A percentile compares a stretch with the other conserved stretches of the same genome.
Conservation (phyloP, 1,140 invertebrate species). For the Drosophila sp. region DNA sequence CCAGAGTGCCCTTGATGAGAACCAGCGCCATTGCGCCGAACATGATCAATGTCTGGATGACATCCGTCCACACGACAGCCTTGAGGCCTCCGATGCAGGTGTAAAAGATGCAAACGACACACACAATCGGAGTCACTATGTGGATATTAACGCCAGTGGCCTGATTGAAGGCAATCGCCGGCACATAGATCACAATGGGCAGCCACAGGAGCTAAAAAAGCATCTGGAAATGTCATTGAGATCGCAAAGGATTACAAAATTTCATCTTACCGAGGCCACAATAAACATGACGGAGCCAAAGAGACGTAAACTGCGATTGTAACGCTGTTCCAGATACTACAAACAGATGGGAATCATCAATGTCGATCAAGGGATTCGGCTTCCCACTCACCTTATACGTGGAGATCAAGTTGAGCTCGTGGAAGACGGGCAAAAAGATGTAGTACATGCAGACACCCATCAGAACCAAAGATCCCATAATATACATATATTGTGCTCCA, state of each 20-base stretch:
- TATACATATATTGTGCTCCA: slow-evolving; percentile 88
- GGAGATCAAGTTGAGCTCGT: slow-evolving; percentile 91
- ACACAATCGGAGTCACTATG: slow-evolving; percentile 92
- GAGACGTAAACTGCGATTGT: slow-evolving; percentile 88
- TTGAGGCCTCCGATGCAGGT: slow-evolving; percentile 95
- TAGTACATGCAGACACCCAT: slow-evolving; percentile 87
- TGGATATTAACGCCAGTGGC: slow-evolving; percentile 94
- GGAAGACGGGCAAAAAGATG: slow-evolving; percentile 92
- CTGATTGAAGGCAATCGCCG: slow-evolving; percentile 88
- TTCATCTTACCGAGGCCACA: slow-evolving; percentile 86
- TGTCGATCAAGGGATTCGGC: not conserved
- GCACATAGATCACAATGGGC: slow-evolving; percentile 88
- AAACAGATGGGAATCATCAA: not conserved
- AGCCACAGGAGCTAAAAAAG: slow-evolving; percentile 85
- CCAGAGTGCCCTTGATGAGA: slow-evolving; percentile 90
- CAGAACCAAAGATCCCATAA: slow-evolving; percentile 86
- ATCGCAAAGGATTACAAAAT: not conserved
- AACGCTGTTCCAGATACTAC: slow-evolving; percentile 91
- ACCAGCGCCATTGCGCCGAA: slow-evolving; percentile 92
- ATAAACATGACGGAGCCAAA: slow-evolving; percentile 90
- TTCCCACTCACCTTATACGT: slow-evolving; percentile 89
- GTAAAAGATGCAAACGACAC: slow-evolving; percentile 95
- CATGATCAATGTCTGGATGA: slow-evolving; percentile 94
- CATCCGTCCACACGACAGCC: slow-evolving; percentile 97
- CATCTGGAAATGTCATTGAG: not conserved